phyloP scores from a whole-genome alignment of 2,113 vertebrate species.

The Aphelocoma coerulescens region DNA sequence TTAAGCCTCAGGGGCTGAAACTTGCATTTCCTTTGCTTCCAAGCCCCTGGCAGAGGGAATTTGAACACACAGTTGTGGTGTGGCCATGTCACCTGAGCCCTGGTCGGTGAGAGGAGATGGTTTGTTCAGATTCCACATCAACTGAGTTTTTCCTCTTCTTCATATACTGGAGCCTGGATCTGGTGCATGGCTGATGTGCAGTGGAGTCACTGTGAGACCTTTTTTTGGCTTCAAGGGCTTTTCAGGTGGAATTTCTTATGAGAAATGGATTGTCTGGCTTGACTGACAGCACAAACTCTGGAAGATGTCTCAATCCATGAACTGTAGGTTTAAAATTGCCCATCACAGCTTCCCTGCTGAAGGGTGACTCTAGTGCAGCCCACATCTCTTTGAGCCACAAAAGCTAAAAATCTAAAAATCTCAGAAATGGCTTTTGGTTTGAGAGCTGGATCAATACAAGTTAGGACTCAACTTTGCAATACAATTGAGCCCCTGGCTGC shows the following conservation, averaged over 20 bases:
- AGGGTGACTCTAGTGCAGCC: background rate
- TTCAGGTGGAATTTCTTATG: background rate
- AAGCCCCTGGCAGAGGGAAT: background rate
- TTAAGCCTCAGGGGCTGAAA: background rate
- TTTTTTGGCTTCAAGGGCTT: background rate
- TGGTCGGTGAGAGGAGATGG: background rate
- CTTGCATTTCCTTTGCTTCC: accelerated
- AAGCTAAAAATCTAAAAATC: background rate
- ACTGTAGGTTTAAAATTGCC: background rate
- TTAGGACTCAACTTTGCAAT: background rate
- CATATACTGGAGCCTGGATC: background rate
- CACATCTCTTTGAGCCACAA: background rate
- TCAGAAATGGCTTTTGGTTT: background rate
- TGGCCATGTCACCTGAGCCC: background rate
- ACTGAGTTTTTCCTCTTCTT: background rate
- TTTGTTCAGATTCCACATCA: background rate
- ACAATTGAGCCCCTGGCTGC: background rate
- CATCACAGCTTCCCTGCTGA: background rate
- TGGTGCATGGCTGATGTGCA: accelerated
- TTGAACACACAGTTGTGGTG: background rate
- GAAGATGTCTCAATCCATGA: background rate
- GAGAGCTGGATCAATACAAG: background rate
- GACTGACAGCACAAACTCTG: background rate
- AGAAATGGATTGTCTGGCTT: background rate
- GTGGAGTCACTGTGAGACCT: background rate